Evolutionary conservation across 2,888 invertebrate genomes (phyloP).

Genomic region (Cephus pygmeus): DNA sequence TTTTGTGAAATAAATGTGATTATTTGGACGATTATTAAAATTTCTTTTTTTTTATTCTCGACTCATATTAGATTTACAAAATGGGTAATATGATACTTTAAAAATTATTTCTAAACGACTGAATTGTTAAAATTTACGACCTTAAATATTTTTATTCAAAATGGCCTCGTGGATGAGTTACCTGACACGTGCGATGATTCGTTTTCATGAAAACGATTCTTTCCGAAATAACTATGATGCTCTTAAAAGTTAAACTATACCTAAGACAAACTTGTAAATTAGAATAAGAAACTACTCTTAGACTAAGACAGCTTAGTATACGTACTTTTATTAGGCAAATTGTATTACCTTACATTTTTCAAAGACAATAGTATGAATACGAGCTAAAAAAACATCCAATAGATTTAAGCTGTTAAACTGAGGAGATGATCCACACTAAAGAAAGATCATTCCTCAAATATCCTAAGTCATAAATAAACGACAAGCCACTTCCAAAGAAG

Average conservation of each 20-base stretch:
- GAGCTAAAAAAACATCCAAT: neutral
- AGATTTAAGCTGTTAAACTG: neutral
- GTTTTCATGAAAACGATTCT: neutral
- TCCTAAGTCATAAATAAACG: neutral
- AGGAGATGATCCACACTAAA: neutral
- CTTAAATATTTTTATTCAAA: neutral
- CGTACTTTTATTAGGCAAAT: neutral
- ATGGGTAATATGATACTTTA: neutral
- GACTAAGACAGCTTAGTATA: too few species aligned
- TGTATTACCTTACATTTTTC: neutral
- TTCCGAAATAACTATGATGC: neutral
- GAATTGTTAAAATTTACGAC: neutral
- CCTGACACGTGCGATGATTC: neutral
- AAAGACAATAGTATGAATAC: neutral
- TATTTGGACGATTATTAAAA: neutral
- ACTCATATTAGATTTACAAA: neutral
- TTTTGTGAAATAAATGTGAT: neutral
- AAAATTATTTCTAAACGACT: neutral
- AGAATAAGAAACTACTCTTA: neutral
- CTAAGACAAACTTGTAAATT: neutral
- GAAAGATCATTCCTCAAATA: neutral
- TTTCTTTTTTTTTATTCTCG: neutral
- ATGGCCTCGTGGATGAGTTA: neutral
- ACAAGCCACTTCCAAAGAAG: neutral
- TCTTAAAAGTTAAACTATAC: neutral